Percentiles rank a stretch among this genome's conserved stretches.
Conservation (phyloP, 2,797 vertebrate genomes). For the Gallinago solitaria region DNA sequence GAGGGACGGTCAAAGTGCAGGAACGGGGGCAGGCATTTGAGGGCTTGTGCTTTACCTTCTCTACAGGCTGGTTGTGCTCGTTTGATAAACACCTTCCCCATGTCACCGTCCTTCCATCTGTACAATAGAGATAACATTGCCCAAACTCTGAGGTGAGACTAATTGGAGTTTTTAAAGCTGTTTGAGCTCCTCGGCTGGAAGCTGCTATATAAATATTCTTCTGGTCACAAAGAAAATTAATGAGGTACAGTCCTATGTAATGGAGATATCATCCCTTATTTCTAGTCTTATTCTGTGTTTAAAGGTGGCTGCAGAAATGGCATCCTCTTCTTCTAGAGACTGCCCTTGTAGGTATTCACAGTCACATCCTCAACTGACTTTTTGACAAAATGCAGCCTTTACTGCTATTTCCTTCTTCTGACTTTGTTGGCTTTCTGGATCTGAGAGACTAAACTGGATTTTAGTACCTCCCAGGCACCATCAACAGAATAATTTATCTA, state of each 20-base stretch:
- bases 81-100: slow-evolving; percentile 16
- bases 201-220: slow-evolving; percentile 16
- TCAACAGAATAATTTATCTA: slow-evolving; percentile 42
- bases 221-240: slow-evolving; percentile 1
- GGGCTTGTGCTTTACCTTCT: neutral
- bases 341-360: slow-evolving; percentile 7
- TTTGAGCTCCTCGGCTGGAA: neutral
- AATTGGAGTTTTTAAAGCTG: slow-evolving; percentile 38
- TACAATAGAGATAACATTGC: slow-evolving; percentile 30
- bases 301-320: neutral
- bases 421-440: neutral
- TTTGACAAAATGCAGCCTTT: slow-evolving; percentile 28
- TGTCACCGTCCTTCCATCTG: slow-evolving; percentile 7
- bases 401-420: slow-evolving; percentile 3
- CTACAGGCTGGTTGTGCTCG: neutral
- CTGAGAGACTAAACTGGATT: slow-evolving; percentile 11
- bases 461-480: slow-evolving; percentile 34
- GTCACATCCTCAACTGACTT: slow-evolving; percentile 11
- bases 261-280: neutral
- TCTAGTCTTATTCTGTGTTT: neutral
- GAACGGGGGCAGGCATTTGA: neutral
- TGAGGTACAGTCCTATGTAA: neutral
- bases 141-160: neutral
- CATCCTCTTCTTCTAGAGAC: neutral
- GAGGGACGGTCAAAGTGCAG: neutral